Conservation (phyloP, 2,888 invertebrate genomes). For the Himalopsyche kuldschensis region DNA sequence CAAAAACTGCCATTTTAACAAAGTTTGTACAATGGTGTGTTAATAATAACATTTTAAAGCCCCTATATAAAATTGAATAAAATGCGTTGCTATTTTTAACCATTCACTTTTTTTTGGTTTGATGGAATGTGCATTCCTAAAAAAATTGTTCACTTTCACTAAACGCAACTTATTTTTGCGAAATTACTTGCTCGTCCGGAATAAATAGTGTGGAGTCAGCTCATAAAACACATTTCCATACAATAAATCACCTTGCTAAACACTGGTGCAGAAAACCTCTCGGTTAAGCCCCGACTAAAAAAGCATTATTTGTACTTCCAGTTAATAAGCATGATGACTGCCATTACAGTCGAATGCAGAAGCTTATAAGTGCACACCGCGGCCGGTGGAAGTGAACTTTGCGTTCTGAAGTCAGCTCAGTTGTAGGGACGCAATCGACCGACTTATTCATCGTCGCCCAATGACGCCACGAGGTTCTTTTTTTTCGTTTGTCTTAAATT, state of each 20-base stretch:
- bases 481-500: slow-evolving; percentile 4
- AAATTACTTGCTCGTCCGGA: background rate
- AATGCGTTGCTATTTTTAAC: no score
- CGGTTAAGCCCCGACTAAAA: background rate
- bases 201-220: background rate
- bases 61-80: no score
- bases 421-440: slow-evolving; percentile 2
- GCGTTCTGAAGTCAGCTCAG: background rate
- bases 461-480: background rate
- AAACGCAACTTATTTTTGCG: background rate
- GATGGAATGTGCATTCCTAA: background rate
- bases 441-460: slow-evolving; percentile 17
- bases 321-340: slow-evolving; percentile 26
- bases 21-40: no score
- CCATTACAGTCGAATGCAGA: slow-evolving; percentile 24
- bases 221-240: background rate
- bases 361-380: slow-evolving; percentile 2
- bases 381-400: background rate
- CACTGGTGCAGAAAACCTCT: background rate
- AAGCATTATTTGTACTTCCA: background rate
- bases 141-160: background rate
- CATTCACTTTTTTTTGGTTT: no score
- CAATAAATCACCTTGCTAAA: background rate
- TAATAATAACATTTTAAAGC: no score
- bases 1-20: no score